Conservation (phyloP, 2,797 vertebrate genomes). For the Pseudochirops cupreus region DNA sequence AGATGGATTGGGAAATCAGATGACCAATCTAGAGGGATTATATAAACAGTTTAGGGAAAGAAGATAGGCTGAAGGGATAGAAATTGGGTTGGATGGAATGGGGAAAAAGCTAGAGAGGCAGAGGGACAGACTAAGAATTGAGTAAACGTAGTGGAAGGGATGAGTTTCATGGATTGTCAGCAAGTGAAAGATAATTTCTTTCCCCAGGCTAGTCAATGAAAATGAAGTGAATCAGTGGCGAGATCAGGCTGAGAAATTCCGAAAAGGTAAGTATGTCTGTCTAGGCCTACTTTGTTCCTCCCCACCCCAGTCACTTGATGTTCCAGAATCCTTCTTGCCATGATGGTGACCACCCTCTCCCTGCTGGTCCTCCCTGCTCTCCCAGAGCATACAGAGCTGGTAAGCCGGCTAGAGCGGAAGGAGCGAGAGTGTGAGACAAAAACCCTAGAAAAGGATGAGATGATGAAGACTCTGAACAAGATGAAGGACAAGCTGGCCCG, state of each 20-base stretch:
- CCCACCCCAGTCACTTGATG: background rate
- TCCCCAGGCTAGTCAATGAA: slow-evolving; percentile 95
- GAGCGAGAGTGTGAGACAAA: slow-evolving; percentile 97
- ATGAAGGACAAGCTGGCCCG: slow-evolving; percentile 99
- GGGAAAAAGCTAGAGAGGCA: background rate
- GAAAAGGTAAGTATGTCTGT: slow-evolving; percentile 90
- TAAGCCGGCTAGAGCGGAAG: slow-evolving; percentile 93
- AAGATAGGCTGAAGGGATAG: background rate
- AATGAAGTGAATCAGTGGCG: slow-evolving; percentile 98
- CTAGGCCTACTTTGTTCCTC: accelerated
- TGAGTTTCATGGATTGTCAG: background rate
- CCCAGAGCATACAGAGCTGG: slow-evolving; percentile 92
- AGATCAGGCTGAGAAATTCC: slow-evolving; percentile 97
- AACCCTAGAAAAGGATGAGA: slow-evolving; percentile 97
- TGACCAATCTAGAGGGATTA: background rate
- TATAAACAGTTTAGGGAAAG: background rate
- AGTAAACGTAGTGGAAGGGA: background rate
- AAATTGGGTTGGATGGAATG: background rate
- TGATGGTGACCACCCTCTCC: background rate
- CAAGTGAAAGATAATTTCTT: background rate
- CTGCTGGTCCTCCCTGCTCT: background rate
- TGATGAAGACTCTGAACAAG: slow-evolving; percentile 99
- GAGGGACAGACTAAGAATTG: accelerated
- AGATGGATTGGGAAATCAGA: background rate
- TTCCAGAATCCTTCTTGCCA: slow-evolving; percentile 17